These are phyloP conservation scores for Sinocyclocheilus anshuiensis DNA, from an alignment of 2,113 vertebrate species.

Conservation along the genomic window DNA sequence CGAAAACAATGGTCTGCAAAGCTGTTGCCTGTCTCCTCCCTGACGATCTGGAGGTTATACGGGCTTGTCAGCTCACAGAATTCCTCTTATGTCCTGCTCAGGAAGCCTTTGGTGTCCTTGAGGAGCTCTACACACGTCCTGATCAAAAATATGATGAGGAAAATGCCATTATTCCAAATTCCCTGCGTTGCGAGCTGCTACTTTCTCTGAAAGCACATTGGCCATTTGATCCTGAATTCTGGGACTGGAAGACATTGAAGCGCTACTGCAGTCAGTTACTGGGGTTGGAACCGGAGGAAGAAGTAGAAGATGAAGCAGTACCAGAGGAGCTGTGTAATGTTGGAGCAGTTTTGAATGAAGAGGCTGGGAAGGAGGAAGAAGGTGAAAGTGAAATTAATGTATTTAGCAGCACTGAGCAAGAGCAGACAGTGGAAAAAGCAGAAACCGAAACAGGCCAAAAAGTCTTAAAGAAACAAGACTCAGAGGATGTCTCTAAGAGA, in stretches of 20 bases:
- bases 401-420: slow-evolving; percentile 38
- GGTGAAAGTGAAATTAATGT: slow-evolving; percentile 68
- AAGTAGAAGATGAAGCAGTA: slow-evolving; percentile 77
- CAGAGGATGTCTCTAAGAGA: slow-evolving; percentile 77
- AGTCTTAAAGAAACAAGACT: slow-evolving; percentile 62
- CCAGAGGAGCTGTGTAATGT: slow-evolving; percentile 44
- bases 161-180: slow-evolving; percentile 89
- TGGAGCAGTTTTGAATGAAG: slow-evolving; percentile 19
- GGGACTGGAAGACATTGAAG: slow-evolving; percentile 99
- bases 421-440: slow-evolving; percentile 37
- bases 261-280: slow-evolving; percentile 86
- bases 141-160: slow-evolving; percentile 96
- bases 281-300: slow-evolving; percentile 82
- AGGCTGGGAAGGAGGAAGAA: slow-evolving; percentile 69
- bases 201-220: slow-evolving; percentile 94
- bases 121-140: slow-evolving; percentile 89
- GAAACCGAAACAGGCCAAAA: slow-evolving; percentile 32
- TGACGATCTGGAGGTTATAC: slow-evolving; percentile 91
- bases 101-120: slow-evolving; percentile 82
- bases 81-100: slow-evolving; percentile 87
- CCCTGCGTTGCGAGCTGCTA: slow-evolving; percentile 92
- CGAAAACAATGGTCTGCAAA: slow-evolving; percentile 92
- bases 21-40: slow-evolving; percentile 90
- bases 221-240: slow-evolving; percentile 98
- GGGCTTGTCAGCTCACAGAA: slow-evolving; percentile 94